phyloP scores from a whole-genome alignment of 1,140 invertebrate genomes.

The Teleogryllus occipitalis region DNA sequence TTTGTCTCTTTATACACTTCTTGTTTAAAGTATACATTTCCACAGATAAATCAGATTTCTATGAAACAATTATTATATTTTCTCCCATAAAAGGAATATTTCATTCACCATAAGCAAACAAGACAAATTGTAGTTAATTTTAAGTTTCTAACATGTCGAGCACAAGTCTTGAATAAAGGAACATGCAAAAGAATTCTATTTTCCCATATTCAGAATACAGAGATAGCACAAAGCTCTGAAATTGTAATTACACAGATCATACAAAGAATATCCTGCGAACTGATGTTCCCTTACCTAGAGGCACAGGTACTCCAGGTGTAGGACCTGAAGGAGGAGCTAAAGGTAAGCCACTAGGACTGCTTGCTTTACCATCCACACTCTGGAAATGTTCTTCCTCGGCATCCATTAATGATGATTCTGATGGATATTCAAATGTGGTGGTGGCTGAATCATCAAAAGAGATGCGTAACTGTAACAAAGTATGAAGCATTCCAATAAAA shows the following conservation, averaged over 20 bases:
- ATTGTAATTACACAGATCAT: neutral
- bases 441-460: constrained; percentile 76
- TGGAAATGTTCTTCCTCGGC: constrained; percentile 6
- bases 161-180: neutral
- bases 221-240: neutral
- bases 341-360: neutral
- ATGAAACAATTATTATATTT: too few relatives aligned
- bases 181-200: too few relatives aligned
- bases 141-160: neutral
- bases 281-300: constrained; percentile 14
- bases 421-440: constrained; percentile 77
- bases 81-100: too few relatives aligned
- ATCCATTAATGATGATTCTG: constrained; percentile 64
- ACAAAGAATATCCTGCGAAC: neutral
- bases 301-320: constrained; percentile 16
- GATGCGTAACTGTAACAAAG: constrained; percentile 61
- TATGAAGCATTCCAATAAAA: constrained; percentile 17
- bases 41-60: too few relatives aligned
- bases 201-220: too few relatives aligned
- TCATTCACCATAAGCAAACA: too few relatives aligned
- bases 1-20: too few relatives aligned
- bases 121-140: too few relatives aligned
- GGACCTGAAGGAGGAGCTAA: constrained; percentile 1
- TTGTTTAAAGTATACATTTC: too few relatives aligned
- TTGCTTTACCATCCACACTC: constrained; percentile 11